Evolutionary conservation across 2,888 invertebrate species (phyloP).

Genomic region (Megaustenia siamemsis): DNA sequence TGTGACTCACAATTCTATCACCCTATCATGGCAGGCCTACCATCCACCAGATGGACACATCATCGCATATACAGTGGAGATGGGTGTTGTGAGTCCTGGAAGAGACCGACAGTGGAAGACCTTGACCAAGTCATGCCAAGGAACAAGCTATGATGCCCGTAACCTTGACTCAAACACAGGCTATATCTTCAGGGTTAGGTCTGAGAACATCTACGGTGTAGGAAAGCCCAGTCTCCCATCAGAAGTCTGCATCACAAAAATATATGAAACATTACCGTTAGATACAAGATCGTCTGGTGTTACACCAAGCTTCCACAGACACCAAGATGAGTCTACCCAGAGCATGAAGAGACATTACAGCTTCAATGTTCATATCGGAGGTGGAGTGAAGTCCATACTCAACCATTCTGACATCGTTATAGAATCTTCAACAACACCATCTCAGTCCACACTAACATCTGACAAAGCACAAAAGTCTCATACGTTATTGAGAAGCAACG

Average conservation of each 20-base stretch:
- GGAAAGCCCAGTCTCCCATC: conserved; percentile 70
- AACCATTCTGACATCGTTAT: conserved; percentile 58
- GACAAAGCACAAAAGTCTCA: not conserved
- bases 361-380: conserved; percentile 59
- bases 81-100: conserved; percentile 56
- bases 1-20: conserved; percentile 71
- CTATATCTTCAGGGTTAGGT: conserved; percentile 70
- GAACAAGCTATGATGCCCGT: conserved; percentile 67
- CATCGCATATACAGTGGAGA: conserved; percentile 67
- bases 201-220: conserved; percentile 70
- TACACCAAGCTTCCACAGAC: not conserved
- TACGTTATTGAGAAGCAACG: conserved; percentile 45
- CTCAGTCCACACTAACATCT: not conserved
- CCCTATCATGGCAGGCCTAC: conserved; percentile 78
- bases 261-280: conserved; percentile 45
- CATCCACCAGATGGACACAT: conserved; percentile 64
- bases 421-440: conserved; percentile 11
- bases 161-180: conserved; percentile 65
- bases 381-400: conserved; percentile 56
- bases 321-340: not conserved
- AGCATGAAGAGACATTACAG: conserved; percentile 46
- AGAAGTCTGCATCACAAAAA: conserved; percentile 76
- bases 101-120: conserved; percentile 64
- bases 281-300: not conserved
- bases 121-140: conserved; percentile 71